A percentile compares a stretch with the other conserved stretches of the same genome.
These are phyloP conservation scores for Coremacera marginata DNA, from an alignment of 2,888 invertebrate genomes.

Conservation along the genomic window DNA sequence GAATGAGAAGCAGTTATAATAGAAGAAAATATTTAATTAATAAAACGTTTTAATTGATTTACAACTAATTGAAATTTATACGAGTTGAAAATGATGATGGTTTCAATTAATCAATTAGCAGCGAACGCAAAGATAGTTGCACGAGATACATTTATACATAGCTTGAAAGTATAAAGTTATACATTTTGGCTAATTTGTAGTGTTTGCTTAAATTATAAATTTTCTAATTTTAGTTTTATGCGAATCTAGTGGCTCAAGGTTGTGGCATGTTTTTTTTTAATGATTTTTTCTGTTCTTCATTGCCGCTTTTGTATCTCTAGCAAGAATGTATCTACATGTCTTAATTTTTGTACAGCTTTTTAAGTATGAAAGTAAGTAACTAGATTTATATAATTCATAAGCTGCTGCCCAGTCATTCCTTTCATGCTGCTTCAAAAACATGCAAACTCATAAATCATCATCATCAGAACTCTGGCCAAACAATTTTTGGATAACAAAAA, in stretches of 20 bases:
- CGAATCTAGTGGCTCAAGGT: background rate
- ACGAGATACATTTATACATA: no score
- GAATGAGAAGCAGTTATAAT: background rate
- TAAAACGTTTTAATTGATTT: constrained; percentile 37
- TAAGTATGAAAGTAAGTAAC: background rate
- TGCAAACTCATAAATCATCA: constrained; percentile 16
- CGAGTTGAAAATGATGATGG: constrained; percentile 10
- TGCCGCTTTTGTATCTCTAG: background rate
- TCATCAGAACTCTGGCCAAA: constrained; percentile 5
- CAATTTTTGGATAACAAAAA: constrained; percentile 18
- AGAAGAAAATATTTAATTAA: constrained; percentile 23
- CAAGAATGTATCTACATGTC: background rate
- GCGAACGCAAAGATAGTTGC: background rate
- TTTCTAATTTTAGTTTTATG: constrained; percentile 27
- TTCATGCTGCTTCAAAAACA: background rate
- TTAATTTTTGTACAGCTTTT: background rate
- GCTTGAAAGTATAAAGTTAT: background rate
- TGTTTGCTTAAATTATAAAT: background rate
- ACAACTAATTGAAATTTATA: constrained; percentile 42
- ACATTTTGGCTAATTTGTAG: background rate
- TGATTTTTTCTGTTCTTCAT: background rate
- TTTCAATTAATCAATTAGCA: constrained; percentile 39
- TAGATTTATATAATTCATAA: background rate
- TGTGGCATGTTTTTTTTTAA: background rate
- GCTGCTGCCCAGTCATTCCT: background rate